Evolutionary conservation across 1,140 invertebrate species (phyloP), one percentile per base, ranked within the genome.

Genomic region (Lanistes nyassanus): DNA sequence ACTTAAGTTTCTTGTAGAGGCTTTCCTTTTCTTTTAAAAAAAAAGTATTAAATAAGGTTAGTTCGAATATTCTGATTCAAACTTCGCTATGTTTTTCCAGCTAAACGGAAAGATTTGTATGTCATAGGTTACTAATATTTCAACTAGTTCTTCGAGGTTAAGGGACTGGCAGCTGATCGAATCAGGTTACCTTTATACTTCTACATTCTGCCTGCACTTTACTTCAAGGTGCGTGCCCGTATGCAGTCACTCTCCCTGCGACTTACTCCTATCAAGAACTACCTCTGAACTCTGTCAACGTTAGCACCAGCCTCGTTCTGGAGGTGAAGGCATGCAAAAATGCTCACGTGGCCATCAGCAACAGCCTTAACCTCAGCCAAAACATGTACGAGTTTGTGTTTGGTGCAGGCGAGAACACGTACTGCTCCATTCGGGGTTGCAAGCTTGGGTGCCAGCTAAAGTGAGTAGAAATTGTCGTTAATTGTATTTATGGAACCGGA

Each of bases 311-410:
- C 55, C 69, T 71, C 53, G 68, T 71, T 56, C 37, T 71, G 51
- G 34, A n/a, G 34, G 53, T 58, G 47, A 37, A 36, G 47, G 69
- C 69, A 21, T 71, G 53, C 34, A 16, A 2, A 19, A n/a, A 71
- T 36, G 69, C 69, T 47, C 69, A 71, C 69, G 4, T 71, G 29
- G 69, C 69, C 1, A 31, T 71, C 29, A 71, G 69, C 69, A 58
- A 21, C 3, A 71, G 53, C 53, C 51, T 39, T 21, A 34, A 58
- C 34, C 51, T 71, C 51, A 37, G 23, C 11, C 4, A 16, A 5
- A 26, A 37, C 53, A 58, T 58, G 53, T 31, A 21, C 29, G 69
- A 58, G 69, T n/a, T 71, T 31, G 69, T 58, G 31, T 36, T 71
- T 23, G 69, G 69, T 0, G 69, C 69, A 13, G 69, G 69, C 2